phyloP scores from a whole-genome alignment of 1,140 invertebrate genomes.

The Phymorhynchus buccinoides region DNA sequence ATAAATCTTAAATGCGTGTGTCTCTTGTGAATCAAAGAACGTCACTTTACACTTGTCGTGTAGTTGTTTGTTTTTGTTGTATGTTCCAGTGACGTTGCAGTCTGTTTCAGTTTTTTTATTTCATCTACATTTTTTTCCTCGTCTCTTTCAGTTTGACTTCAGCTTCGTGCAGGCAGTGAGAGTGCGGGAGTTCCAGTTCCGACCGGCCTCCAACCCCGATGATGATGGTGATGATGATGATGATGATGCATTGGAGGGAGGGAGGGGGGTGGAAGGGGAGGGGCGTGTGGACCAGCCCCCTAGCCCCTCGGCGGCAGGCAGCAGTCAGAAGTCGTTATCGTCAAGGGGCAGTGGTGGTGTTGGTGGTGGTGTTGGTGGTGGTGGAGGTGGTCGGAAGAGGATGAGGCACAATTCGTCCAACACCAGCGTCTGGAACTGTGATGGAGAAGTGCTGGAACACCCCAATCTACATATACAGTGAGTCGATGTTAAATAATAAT shows the following conservation, averaged over 20 bases:
- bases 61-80: no score
- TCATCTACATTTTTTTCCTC: conserved; percentile 22
- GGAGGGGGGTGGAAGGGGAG: conserved; percentile 43
- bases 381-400: conserved; percentile 30
- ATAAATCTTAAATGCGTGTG: no score
- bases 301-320: neutral
- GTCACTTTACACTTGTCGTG: no score
- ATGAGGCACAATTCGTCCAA: conserved; percentile 20
- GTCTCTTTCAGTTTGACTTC: conserved; percentile 79
- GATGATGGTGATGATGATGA: conserved; percentile 45
- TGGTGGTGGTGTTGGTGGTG: conserved; percentile 22
- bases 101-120: no score
- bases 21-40: no score
- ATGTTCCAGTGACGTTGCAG: no score
- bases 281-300: neutral
- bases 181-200: conserved; percentile 83
- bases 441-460: conserved; percentile 85
- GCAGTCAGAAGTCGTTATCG: neutral
- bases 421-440: conserved; percentile 85
- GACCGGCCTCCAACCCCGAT: conserved; percentile 70
- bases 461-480: conserved; percentile 82
- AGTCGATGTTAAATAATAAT: conserved; percentile 40
- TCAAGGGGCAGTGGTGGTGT: neutral
- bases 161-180: conserved; percentile 85
- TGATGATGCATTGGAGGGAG: conserved; percentile 52